phyloP scores from a whole-genome alignment of 2,113 vertebrate genomes.

The Lethenteron reissneri region DNA sequence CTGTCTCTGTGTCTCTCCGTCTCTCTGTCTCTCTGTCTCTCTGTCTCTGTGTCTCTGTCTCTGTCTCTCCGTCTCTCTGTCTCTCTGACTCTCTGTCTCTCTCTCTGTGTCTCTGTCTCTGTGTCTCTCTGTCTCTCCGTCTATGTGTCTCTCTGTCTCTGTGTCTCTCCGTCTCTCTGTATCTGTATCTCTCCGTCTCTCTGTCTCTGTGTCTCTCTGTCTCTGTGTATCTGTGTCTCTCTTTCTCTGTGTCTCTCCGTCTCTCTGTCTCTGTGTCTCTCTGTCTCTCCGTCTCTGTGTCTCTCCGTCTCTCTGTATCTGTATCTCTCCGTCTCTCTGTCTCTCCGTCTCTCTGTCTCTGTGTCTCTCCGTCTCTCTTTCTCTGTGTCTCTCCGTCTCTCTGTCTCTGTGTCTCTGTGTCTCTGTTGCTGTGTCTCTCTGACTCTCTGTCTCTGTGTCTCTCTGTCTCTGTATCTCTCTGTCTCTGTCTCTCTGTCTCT shows the following conservation, averaged over 20 bases:
- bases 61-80: background rate
- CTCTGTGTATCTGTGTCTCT: no score
- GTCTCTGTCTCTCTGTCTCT: slow-evolving; percentile 13
- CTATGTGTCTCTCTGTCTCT: background rate
- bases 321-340: no score
- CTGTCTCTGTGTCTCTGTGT: background rate
- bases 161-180: no score
- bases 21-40: background rate
- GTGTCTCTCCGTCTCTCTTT: background rate
- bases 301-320: background rate
- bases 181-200: background rate
- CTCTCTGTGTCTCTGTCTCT: slow-evolving; percentile 9
- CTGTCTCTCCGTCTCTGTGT: background rate
- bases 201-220: background rate
- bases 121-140: background rate
- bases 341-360: background rate
- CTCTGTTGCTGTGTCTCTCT: no score
- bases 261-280: background rate
- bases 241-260: background rate
- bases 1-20: slow-evolving; percentile 8
- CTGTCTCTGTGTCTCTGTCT: background rate
- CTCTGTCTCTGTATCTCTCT: slow-evolving; percentile 7
- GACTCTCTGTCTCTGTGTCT: background rate
- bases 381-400: background rate
- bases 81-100: no score